Percentiles rank a stretch among this genome's conserved stretches.
These are phyloP conservation scores for Catostomus latipinnis DNA, from an alignment of 2,797 vertebrate species.

Conservation along the genomic window DNA sequence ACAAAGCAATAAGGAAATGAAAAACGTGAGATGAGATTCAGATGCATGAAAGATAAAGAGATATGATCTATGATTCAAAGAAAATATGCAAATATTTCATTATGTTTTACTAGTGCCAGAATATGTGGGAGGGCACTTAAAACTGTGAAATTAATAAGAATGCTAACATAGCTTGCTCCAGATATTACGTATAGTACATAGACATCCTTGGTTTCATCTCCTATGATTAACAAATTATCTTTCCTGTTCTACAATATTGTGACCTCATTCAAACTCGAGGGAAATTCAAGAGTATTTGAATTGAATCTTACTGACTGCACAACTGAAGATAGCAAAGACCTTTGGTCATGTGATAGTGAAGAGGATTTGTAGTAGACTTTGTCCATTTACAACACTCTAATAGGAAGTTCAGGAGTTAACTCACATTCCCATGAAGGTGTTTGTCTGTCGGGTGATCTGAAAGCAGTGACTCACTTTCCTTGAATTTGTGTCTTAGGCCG, in stretches of 20 bases:
- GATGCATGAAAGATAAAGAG: background rate
- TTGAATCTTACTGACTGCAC: slow-evolving; percentile 22
- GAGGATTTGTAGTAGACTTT: slow-evolving; percentile 47
- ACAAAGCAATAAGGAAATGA: slow-evolving; percentile 72
- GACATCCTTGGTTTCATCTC: background rate
- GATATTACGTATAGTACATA: too few relatives aligned
- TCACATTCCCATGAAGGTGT: slow-evolving; percentile 68
- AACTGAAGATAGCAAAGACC: slow-evolving; percentile 33
- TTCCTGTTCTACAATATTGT: background rate
- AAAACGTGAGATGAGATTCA: background rate
- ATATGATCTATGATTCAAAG: background rate
- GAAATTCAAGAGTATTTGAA: background rate
- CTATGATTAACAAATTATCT: background rate
- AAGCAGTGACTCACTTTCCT: slow-evolving; percentile 30
- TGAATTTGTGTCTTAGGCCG: slow-evolving; percentile 6
- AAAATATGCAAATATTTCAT: too few relatives aligned
- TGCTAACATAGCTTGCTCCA: too few relatives aligned
- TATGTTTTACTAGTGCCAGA: too few relatives aligned
- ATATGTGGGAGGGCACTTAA: too few relatives aligned
- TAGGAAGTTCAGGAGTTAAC: slow-evolving; percentile 18
- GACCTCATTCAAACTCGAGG: background rate
- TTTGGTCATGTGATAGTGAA: slow-evolving; percentile 54
- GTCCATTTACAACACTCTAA: slow-evolving; percentile 28
- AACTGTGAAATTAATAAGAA: too few relatives aligned
- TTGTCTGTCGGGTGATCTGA: slow-evolving; percentile 57